These are phyloP conservation scores for Nyctalus aviator DNA, from an alignment of 2,797 vertebrate genomes.

Conservation along the genomic window DNA sequence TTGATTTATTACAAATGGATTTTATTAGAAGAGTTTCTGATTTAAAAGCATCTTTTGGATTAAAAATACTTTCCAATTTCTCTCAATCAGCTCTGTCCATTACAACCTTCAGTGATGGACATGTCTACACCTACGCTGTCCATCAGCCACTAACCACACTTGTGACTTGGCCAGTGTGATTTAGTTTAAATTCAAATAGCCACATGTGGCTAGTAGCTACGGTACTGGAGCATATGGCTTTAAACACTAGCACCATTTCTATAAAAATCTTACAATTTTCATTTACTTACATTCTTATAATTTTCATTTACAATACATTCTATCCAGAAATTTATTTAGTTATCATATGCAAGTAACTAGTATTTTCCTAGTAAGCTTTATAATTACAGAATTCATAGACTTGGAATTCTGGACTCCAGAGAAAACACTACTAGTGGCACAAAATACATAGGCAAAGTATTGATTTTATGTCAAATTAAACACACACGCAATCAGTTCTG, in stretches of 20 bases:
- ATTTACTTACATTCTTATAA: not conserved
- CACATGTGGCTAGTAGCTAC: not conserved
- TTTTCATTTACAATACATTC: not conserved
- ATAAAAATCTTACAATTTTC: not conserved
- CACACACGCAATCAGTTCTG: not conserved
- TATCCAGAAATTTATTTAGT: not conserved
- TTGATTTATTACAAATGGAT: not conserved
- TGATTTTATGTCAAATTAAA: slow-evolving; percentile 28
- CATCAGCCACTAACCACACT: not conserved
- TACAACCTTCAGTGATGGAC: not conserved
- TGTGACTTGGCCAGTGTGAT: not conserved
- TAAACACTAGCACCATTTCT: not conserved
- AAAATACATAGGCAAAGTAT: not conserved
- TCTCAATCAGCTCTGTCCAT: not conserved
- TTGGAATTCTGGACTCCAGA: not conserved
- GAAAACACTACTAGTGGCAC: not conserved
- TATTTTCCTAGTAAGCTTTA: not conserved
- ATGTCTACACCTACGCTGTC: not conserved
- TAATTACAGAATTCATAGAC: slow-evolving; percentile 15
- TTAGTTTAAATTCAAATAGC: slow-evolving; percentile 6
- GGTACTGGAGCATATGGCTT: rapidly evolving
- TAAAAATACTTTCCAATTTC: slow-evolving; percentile 21
- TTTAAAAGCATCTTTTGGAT: not conserved
- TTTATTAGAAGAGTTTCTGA: not conserved
- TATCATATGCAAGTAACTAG: not conserved